phyloP scores from a whole-genome alignment of 2,888 invertebrate genomes.

The Mamestra brassicae region DNA sequence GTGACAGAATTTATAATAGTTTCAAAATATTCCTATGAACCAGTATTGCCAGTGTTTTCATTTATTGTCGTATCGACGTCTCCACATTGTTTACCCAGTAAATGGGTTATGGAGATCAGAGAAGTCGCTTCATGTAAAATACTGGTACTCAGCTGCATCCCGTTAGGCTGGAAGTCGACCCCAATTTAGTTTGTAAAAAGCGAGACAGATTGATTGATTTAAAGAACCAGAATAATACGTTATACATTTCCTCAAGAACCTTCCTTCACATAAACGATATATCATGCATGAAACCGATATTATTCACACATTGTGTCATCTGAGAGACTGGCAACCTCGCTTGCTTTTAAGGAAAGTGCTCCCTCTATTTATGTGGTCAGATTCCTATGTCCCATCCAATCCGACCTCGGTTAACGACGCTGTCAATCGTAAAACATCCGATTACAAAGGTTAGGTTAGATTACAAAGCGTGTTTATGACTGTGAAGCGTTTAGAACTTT shows the following conservation, averaged over 20 bases:
- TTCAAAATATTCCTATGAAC: too few species aligned
- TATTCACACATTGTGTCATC: slow-evolving; percentile 39
- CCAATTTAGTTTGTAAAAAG: too few species aligned
- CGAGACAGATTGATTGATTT: not conserved
- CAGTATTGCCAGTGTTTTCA: too few species aligned
- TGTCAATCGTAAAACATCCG: slow-evolving; percentile 49
- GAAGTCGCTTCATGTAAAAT: too few species aligned
- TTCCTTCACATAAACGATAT: not conserved
- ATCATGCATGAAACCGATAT: slow-evolving; percentile 27
- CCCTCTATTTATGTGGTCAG: slow-evolving; percentile 25
- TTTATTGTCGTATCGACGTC: too few species aligned
- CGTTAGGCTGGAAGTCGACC: too few species aligned
- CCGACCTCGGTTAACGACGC: slow-evolving; percentile 37
- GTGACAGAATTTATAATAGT: too few species aligned
- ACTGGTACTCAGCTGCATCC: too few species aligned
- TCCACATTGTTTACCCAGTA: too few species aligned
- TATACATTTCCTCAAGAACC: not conserved
- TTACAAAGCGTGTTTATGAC: slow-evolving; percentile 59
- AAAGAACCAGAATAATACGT: not conserved
- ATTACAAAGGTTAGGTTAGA: slow-evolving; percentile 48
- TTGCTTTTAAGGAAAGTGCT: slow-evolving; percentile 31
- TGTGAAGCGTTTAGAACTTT: slow-evolving; percentile 16
- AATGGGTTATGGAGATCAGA: too few species aligned
- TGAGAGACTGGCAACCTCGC: not conserved
- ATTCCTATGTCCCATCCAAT: not conserved